Base-by-base conservation (phyloP, 2,797 vertebrate genomes). In the Chloroceryle inda region DNA sequence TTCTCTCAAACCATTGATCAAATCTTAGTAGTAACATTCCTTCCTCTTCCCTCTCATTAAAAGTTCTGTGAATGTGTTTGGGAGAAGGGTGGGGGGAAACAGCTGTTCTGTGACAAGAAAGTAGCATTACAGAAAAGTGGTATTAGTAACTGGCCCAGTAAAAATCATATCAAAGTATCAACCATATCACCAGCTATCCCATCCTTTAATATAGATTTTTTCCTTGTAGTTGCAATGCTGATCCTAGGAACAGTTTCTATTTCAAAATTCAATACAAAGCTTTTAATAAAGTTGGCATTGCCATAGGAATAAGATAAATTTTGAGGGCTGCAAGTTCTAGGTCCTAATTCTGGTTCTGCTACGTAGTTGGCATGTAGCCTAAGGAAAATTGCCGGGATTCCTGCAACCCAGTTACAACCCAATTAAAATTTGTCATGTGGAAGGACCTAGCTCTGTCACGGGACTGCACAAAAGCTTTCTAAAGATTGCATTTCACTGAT, bases 351-450 rank as follows among this genome's bases (percentile, higher is more conserved):
- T 62, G 58, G 37, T 89, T 96, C 94, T 94, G 47, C 59, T 45
- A 4, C 24, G 3, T 63, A 69, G 56, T 27, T 86, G 52, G 47
- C 61, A 27, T 3, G 8, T 10, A 44, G 26, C 23, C 22, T 38
- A 76, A 69, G 58, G 35, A 86, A 90, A 81, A 86, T 56, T 69
- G 31, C 5, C 0, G 1, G 37, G 59, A 78, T 92, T 81, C 40
- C 49, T 86, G 33, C 83, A 71, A 44, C 42, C 17, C 56, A 81
- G 38, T 92, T 89, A 83, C n/a, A 91, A 84, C 55, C 27, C 85
- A 94, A 63, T 94, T 96, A 95, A 96, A 96, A 88, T 97, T 84
- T 96, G 89, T 94, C 87, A 63, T 92, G 92, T 96, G 82, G 42
- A 96, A 84, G 67, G 58, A 94, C 55, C 79, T 91, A 85, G 53